These are phyloP conservation scores for Thinocorus orbignyianus DNA, from an alignment of 2,113 vertebrate species.

Conservation along the genomic window DNA sequence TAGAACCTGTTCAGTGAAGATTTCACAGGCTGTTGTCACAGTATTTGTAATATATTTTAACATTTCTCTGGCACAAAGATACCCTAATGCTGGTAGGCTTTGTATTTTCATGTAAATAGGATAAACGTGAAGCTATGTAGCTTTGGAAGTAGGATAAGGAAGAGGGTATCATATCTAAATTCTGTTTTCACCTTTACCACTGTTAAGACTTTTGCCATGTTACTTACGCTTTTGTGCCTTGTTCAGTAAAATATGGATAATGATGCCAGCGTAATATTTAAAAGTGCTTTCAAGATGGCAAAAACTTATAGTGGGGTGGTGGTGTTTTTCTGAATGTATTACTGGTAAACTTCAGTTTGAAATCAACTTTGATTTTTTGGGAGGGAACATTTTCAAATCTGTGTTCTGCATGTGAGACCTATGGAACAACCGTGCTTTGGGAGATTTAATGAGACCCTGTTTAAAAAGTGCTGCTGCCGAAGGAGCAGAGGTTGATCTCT, in stretches of 20 bases:
- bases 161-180: neutral
- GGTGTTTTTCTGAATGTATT: neutral
- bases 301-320: neutral
- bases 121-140: neutral
- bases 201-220: neutral
- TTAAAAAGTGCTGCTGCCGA: neutral
- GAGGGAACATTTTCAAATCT: neutral
- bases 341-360: neutral
- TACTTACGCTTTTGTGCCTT: neutral
- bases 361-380: neutral
- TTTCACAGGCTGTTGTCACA: neutral
- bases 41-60: neutral
- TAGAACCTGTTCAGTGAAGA: neutral
- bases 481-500: neutral
- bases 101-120: constrained; percentile 31
- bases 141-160: neutral
- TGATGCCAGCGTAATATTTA: neutral
- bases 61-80: neutral
- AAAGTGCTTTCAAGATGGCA: neutral
- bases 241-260: neutral
- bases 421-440: neutral
- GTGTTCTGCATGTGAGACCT: neutral
- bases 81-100: neutral
- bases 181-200: neutral
- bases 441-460: neutral